Evolutionary conservation across 1,140 invertebrate genomes (phyloP).

Genomic region (Potamilus streckersoni): DNA sequence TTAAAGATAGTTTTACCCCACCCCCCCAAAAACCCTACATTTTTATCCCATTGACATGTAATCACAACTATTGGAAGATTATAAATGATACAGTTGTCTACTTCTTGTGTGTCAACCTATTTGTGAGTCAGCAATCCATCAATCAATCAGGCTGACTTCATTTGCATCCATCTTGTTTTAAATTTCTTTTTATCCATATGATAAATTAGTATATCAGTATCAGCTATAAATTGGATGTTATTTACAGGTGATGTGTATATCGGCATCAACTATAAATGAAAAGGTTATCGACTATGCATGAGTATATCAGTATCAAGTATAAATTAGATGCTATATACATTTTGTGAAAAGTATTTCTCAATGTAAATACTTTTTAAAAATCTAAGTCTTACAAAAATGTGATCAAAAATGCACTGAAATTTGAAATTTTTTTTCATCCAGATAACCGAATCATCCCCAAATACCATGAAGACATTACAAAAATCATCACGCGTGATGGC

Average conservation of each 20-base stretch:
- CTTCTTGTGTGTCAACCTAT: too few relatives aligned
- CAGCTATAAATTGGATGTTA: not conserved
- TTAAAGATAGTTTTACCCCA: too few relatives aligned
- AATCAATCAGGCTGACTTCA: too few relatives aligned
- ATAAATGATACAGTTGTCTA: too few relatives aligned
- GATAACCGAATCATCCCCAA: constrained; percentile 61
- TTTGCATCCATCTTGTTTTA: not conserved
- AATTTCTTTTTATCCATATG: not conserved
- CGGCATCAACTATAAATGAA: not conserved
- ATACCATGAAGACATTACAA: constrained; percentile 56
- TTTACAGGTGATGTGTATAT: not conserved
- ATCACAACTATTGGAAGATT: too few relatives aligned
- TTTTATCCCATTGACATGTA: too few relatives aligned
- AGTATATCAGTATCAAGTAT: not conserved
- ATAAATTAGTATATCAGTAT: not conserved
- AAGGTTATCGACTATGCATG: not conserved
- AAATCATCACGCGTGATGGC: constrained; percentile 43
- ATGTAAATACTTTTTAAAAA: too few relatives aligned
- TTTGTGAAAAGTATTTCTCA: too few relatives aligned
- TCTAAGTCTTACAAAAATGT: not conserved
- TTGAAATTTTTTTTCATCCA: constrained; percentile 32
- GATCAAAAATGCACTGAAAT: not conserved
- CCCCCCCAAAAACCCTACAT: too few relatives aligned
- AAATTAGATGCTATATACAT: too few relatives aligned
- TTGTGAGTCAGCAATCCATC: too few relatives aligned